phyloP scores from a whole-genome alignment of 2,888 invertebrate genomes.

The Corbicula japonica region DNA sequence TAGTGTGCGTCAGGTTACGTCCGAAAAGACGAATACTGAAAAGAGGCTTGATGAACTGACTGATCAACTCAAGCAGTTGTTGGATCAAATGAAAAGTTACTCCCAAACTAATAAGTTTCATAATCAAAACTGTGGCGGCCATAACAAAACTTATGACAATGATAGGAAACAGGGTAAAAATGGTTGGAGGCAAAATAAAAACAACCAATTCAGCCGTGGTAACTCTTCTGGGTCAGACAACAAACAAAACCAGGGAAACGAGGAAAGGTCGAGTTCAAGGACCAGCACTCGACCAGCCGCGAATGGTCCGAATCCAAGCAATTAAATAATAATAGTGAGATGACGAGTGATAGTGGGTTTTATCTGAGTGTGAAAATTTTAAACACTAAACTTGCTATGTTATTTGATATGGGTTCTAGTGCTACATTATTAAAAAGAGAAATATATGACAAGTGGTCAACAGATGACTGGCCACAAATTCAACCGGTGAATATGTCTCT shows the following conservation, averaged over 20 bases:
- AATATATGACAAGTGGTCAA: conserved; percentile 7
- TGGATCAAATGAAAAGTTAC: not conserved
- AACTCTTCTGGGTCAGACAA: not conserved
- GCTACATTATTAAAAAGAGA: conserved; percentile 21
- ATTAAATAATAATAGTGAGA: not conserved
- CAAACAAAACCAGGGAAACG: not conserved
- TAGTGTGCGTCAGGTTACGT: conserved; percentile 2
- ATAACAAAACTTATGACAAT: not conserved
- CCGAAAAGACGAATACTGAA: not conserved
- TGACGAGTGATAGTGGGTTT: not conserved
- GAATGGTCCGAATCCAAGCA: not conserved
- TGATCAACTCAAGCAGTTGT: not conserved
- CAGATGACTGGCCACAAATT: conserved; percentile 10
- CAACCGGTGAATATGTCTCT: conserved; percentile 11
- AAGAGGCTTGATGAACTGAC: not conserved
- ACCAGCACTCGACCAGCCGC: not conserved
- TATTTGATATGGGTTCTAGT: conserved; percentile 35
- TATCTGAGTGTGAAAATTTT: too few species aligned
- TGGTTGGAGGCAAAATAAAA: too few species aligned
- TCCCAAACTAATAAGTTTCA: not conserved
- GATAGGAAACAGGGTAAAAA: too few species aligned
- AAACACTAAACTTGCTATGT: too few species aligned
- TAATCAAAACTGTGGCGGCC: not conserved
- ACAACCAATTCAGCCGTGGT: too few species aligned
- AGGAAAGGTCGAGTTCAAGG: not conserved